A percentile compares a stretch with the other conserved stretches of the same genome.
These are phyloP conservation scores for Cacoxenus indagator DNA, from an alignment of 2,888 invertebrate species.

Conservation along the genomic window DNA sequence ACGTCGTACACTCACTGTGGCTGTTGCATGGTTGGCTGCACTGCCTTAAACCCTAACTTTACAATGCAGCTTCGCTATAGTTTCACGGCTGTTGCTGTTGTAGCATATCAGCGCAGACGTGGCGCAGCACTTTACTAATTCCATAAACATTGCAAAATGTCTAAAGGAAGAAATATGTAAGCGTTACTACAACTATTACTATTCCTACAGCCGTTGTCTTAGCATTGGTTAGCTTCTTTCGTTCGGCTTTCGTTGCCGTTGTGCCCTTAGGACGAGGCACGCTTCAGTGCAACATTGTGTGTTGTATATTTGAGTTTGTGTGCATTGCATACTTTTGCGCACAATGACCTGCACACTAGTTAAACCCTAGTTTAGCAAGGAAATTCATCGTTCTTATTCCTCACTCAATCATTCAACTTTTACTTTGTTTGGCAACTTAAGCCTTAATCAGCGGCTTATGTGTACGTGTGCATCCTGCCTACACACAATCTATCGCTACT, in stretches of 20 bases:
- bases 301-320: background rate
- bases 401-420: background rate
- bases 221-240: background rate
- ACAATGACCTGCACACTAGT: background rate
- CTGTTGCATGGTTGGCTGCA: constrained; percentile 14
- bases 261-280: constrained; percentile 26
- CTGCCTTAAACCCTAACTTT: constrained; percentile 8
- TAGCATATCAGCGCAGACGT: background rate
- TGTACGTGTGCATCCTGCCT: background rate
- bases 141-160: constrained; percentile 61
- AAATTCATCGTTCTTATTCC: background rate
- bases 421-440: constrained; percentile 11
- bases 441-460: background rate
- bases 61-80: background rate
- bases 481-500: background rate
- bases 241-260: background rate
- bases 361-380: background rate
- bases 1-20: constrained; percentile 21
- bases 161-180: constrained; percentile 39
- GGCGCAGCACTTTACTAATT: constrained; percentile 52
- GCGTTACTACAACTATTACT: background rate
- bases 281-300: constrained; percentile 28
- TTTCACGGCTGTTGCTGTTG: constrained; percentile 4
- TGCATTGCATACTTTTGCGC: constrained; percentile 25
- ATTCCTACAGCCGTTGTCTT: constrained; percentile 5